Base-by-base conservation (phyloP, 2,888 invertebrate genomes). In the Microdon myrmicae region DNA sequence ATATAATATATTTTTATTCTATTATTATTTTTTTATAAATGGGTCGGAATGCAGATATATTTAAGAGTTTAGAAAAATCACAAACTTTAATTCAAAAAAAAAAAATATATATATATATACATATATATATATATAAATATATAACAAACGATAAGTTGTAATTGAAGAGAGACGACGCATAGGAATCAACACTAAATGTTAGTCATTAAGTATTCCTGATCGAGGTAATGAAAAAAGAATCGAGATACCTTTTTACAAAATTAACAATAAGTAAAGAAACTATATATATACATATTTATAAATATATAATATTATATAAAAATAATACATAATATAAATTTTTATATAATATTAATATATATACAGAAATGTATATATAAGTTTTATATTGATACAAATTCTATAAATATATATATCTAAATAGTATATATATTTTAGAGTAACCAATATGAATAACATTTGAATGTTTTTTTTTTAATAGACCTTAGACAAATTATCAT, bases 51-150 rank as follows among this genome's bases (percentile, higher is more conserved):
- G n/a, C n/a, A n/a, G n/a, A n/a, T n/a, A n/a, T n/a, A n/a, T n/a
- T n/a, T n/a, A n/a, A n/a, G n/a, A n/a, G n/a, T n/a, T n/a, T n/a
- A n/a, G n/a, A n/a, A n/a, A n/a, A n/a, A n/a, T n/a, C 51, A 49
- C 44, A 45, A 13, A 41, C 34, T 23, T 55, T 29, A 41, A 45
- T 45, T 38, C 39, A 67, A 55, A 55, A 38, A 58, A 68, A 64
- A 54, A 41, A 58, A 29, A 20, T 22, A 29, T 25, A 26, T 20
- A 26, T 38, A 54, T 17, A 7, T 16, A 28, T 41, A 38, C 13
- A 43, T 54, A 39, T 19, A 22, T 34, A 34, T 47, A 48, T 41
- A 32, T 20, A 34, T 13, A 20, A 35, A 20, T 35, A 35, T 35
- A 20, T 17, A 31, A 41, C 14, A 38, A 31, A 10, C 22, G 22